Evolutionary conservation across 92 coral and sea anemone genomes (phyloP).

Genomic region (Meandrina meandrites): DNA sequence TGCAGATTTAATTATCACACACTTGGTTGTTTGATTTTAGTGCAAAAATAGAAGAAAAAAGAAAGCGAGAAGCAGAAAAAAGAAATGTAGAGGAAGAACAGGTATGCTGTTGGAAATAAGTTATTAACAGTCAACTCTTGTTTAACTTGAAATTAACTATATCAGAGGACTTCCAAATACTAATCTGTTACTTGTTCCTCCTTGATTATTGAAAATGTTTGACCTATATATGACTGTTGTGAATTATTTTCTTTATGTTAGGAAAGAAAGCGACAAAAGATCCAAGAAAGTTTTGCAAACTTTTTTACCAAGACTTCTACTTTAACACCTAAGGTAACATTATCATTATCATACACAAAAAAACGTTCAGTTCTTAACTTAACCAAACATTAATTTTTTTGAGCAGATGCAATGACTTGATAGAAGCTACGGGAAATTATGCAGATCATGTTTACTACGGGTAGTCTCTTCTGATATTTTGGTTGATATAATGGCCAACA

Average conservation of each 20-base stretch:
- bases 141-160: too few species aligned
- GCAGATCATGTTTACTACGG: too few species aligned
- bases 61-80: constrained; percentile 83
- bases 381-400: too few species aligned
- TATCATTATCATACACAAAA: too few species aligned
- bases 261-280: constrained; percentile 79
- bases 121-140: too few species aligned
- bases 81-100: constrained; percentile 83
- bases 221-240: not conserved
- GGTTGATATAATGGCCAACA: too few species aligned
- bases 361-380: too few species aligned
- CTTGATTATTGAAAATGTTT: not conserved
- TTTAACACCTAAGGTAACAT: constrained; percentile 76
- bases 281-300: constrained; percentile 66
- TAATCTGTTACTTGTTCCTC: not conserved
- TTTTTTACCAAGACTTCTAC: constrained; percentile 72
- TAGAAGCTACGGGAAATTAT: too few species aligned
- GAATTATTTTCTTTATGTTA: constrained; percentile 16
- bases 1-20: not conserved
- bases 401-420: too few species aligned
- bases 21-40: constrained; percentile 35
- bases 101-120: constrained; percentile 40
- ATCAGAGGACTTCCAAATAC: too few species aligned
- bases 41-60: constrained; percentile 79
- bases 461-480: too few species aligned